Evolutionary conservation across 1,140 invertebrate species (phyloP), one percentile per base, ranked within the genome.

Genomic region (Formica exsecta): DNA sequence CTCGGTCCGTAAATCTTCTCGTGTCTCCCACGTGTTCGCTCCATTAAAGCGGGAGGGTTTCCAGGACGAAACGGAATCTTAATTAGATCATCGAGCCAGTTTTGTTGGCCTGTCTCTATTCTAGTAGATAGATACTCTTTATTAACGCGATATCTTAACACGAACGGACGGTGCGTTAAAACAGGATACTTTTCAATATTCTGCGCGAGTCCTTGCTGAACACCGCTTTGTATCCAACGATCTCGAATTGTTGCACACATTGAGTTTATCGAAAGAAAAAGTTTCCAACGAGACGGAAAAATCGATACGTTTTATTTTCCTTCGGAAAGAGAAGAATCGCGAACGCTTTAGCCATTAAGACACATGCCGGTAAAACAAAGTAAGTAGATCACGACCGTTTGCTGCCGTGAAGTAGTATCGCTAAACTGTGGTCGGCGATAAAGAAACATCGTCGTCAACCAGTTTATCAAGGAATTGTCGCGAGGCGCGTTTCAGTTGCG

Each of bases 41-140:
- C n/a, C 54, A 83, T 90, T 71, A 88, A 80, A 62, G 16, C 48
- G 4, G 16, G 57, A 54, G 9, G 13, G 59, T 29, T 48, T 51
- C 41, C 44, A 59, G 66, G 25, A 61, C 19, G 64, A 25, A 54
- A 2, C 32, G 76, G 89, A 88, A 90, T 88, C 74, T 91, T 91
- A 88, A 91, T 90, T 90, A 88, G 89, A 84, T 70, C 73, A 71
- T 83, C 73, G 51, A 64, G 44, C 36, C 70, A 41, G 68, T 75
- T 64, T 66, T 32, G 80, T 16, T 59, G 38, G 59, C 65, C 25
- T 19, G 32, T n/a, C 64, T 32, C 9, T 29, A n/a, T 44, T 54
- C 32, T 66, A 73, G 54, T 6, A 9, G n/a, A 51, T 51, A 25
- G 41, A 8, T 41, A 87, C 5, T 16, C 13, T 54, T 51, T 70